Evolutionary conservation across 1,140 invertebrate genomes (phyloP), one percentile per base, ranked within the genome.

Genomic region (Nephila pilipes): DNA sequence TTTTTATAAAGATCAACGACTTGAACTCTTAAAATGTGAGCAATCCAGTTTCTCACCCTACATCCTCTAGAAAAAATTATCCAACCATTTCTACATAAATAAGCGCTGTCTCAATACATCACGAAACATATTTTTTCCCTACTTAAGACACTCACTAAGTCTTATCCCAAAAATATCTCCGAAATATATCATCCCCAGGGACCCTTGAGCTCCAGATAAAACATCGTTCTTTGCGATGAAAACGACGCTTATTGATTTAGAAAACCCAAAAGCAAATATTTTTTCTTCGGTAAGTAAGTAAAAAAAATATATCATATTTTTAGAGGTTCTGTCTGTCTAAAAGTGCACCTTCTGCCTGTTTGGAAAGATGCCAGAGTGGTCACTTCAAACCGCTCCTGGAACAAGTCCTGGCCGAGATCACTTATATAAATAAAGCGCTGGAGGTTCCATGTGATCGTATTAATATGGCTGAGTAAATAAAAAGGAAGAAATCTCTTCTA

Each of bases 161-260:
- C 80, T 54, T 81, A 81, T 81, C 46, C 38, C 8, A 81, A 55
- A 46, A 81, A 81, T 81, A 81, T 55, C 20, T 54, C 46, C 46
- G 80, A 46, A 81, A 81, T 81, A 55, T 81, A 54, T 81, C 80
- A 81, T 81, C 80, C 80, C 80, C 1, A 16, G 80, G 20, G 80
- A 81, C 80, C 46, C 69, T 46, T 54, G 46, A 22, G 80, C 38
- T 85, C 83, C 54, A 85, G 54, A 85, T 85, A 85, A 85, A 85
- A 85, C 54, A 85, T 85, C 25, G 83, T 32, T 60, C 46, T 58
- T 29, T 60, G 55, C 57, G 57, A 36, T 87, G 57, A 57, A 87
- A 87, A 32, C 54, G 85, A 87, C 85, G 57, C 57, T 87, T 87
- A 87, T 87, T 87, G 85, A 87, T 87, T 87, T 63, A 87, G 85